Percentiles rank a stretch among this genome's conserved stretches.
phyloP scores from a whole-genome alignment of 1,140 invertebrate species.

The Drosophila bifasciata region DNA sequence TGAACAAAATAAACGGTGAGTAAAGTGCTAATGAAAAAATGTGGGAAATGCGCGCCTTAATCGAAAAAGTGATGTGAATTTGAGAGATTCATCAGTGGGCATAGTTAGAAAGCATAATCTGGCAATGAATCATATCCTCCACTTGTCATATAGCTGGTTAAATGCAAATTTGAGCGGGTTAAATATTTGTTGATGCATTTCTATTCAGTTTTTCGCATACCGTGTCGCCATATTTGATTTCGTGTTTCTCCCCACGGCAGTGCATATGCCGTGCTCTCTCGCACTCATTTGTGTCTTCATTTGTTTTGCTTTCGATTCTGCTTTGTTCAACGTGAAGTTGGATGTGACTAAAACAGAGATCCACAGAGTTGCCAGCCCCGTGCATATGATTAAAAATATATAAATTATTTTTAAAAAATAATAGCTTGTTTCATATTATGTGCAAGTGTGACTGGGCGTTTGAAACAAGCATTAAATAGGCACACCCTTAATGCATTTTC shows the following conservation, averaged over 20 bases:
- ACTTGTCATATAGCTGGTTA: background rate
- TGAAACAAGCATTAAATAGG: background rate
- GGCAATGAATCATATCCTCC: background rate
- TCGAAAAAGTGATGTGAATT: constrained; percentile 13
- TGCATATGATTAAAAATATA: constrained; percentile 11
- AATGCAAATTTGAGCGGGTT: constrained; percentile 12
- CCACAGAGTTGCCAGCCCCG: constrained; percentile 57
- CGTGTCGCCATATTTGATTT: constrained; percentile 79
- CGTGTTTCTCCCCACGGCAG: constrained; percentile 40
- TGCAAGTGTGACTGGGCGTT: background rate
- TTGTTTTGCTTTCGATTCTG: constrained; percentile 77
- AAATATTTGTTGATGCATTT: constrained; percentile 48
- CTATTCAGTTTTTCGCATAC: constrained; percentile 49
- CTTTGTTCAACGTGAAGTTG: constrained; percentile 79
- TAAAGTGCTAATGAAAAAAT: constrained; percentile 23
- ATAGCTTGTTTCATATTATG: constrained; percentile 21
- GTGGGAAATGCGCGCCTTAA: constrained; percentile 61
- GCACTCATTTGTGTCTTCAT: constrained; percentile 52
- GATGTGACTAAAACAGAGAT: constrained; percentile 54
- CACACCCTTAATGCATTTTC: constrained; percentile 7
- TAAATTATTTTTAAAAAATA: constrained; percentile 3
- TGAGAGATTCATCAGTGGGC: too few relatives aligned
- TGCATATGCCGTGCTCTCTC: constrained; percentile 52
- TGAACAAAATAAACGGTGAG: constrained; percentile 54
- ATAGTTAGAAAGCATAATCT: background rate